Conservation (phyloP, 2,888 invertebrate genomes). For the Dasysyrphus albostriatus region DNA sequence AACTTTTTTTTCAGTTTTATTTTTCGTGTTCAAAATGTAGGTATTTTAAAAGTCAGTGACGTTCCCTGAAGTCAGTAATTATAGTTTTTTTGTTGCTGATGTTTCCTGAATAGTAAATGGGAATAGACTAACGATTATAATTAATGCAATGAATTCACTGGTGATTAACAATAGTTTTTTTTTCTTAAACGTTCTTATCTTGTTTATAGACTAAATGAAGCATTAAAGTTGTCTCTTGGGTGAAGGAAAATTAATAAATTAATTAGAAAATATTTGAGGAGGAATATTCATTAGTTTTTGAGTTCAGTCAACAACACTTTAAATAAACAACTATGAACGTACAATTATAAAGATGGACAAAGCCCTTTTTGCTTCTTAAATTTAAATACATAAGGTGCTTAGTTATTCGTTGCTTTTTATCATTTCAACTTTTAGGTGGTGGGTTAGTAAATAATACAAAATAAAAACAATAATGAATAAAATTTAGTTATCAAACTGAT, state of each 20-base stretch:
- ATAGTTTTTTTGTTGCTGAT: slow-evolving; percentile 5
- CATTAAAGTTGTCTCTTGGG: slow-evolving; percentile 1
- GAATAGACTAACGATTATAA: neutral
- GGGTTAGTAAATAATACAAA: no score
- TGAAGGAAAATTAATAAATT: neutral
- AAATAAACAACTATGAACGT: no score
- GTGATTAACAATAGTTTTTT: neutral
- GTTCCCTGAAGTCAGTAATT: slow-evolving; percentile 4
- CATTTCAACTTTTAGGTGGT: no score
- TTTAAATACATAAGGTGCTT: no score
- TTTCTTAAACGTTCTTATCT: neutral
- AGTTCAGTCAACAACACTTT: no score
- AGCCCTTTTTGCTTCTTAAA: no score
- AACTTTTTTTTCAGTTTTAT: neutral
- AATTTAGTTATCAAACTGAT: no score
- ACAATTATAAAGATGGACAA: no score
- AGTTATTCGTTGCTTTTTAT: no score
- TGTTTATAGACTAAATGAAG: neutral
- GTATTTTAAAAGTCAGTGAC: slow-evolving; percentile 15
- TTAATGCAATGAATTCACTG: slow-evolving; percentile 2
- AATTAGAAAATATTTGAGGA: neutral
- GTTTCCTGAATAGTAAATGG: slow-evolving; percentile 5
- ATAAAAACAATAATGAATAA: no score
- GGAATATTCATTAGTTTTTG: no score
- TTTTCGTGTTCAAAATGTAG: neutral